phyloP scores from a whole-genome alignment of 1,140 invertebrate genomes.

The Ladona fulva region DNA sequence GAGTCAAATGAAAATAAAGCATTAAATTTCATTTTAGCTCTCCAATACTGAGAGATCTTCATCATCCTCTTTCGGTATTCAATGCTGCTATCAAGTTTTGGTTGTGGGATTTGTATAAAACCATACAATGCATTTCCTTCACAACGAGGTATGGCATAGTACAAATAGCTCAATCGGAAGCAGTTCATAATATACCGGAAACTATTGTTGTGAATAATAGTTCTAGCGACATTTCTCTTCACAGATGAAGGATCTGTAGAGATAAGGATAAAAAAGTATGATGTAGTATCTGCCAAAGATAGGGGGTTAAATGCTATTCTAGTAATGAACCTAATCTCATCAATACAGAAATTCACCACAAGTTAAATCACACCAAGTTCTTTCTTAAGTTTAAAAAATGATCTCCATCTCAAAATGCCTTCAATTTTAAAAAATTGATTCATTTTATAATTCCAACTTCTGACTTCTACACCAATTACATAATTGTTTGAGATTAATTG shows the following conservation, averaged over 20 bases:
- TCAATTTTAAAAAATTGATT: too few relatives aligned
- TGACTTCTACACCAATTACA: too few relatives aligned
- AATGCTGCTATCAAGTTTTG: not conserved
- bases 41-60: not conserved
- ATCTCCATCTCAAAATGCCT: too few relatives aligned
- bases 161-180: conserved; percentile 36
- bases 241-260: conserved; percentile 40
- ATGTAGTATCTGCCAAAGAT: too few relatives aligned
- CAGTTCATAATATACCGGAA: conserved; percentile 41
- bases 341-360: too few relatives aligned
- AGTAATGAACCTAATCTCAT: too few relatives aligned
- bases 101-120: not conserved
- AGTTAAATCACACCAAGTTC: too few relatives aligned
- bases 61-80: not conserved
- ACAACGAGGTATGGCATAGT: conserved; percentile 39
- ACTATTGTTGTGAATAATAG: conserved; percentile 34
- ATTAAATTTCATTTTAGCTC: not conserved
- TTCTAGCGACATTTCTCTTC: conserved; percentile 39
- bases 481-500: too few relatives aligned
- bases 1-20: not conserved
- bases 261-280: conserved; percentile 16
- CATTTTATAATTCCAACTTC: too few relatives aligned
- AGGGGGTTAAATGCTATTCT: too few relatives aligned
- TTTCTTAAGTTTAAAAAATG: too few relatives aligned
- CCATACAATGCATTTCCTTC: conserved; percentile 29